A percentile compares a stretch with the other conserved stretches of the same genome.
Conservation (phyloP, 2,888 invertebrate species). For the Hemicrepidius hirtus region DNA sequence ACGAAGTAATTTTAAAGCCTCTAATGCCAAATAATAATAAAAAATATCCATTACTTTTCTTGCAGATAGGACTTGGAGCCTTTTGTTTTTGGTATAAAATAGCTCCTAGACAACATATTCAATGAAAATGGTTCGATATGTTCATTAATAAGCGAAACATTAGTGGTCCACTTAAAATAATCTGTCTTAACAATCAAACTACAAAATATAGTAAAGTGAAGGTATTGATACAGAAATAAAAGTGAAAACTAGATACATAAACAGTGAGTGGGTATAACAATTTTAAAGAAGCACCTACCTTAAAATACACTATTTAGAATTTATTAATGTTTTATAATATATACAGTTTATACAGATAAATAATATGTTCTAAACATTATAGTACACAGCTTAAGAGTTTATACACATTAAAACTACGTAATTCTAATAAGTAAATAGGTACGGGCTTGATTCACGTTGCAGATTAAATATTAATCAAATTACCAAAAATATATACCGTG, state of each 20-base stretch:
- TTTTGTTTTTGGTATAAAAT: too few species aligned
- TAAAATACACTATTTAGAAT: conserved; percentile 51
- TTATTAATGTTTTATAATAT: conserved; percentile 56
- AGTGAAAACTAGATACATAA: background rate
- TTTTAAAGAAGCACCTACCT: conserved; percentile 19
- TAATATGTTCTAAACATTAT: conserved; percentile 56
- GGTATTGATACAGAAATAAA: background rate
- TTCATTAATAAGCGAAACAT: too few species aligned
- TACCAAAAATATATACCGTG: conserved; percentile 27
- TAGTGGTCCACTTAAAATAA: too few species aligned
- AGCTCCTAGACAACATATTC: too few species aligned
- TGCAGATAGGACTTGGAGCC: too few species aligned
- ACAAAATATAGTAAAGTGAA: conserved; percentile 12
- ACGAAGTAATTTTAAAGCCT: too few species aligned
- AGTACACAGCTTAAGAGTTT: conserved; percentile 54
- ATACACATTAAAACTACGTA: conserved; percentile 40
- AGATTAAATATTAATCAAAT: conserved; percentile 22
- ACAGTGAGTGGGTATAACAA: background rate
- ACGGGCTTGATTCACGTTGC: conserved; percentile 37
- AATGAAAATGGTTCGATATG: too few species aligned
- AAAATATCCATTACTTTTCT: too few species aligned
- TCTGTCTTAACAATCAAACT: conserved; percentile 26
- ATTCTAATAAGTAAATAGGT: conserved; percentile 39
- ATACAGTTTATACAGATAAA: conserved; percentile 59
- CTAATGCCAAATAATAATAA: too few species aligned